Percentiles rank a stretch among this genome's conserved stretches.
phyloP scores from a whole-genome alignment of 2,113 vertebrate genomes.

The Gymnarchus niloticus region DNA sequence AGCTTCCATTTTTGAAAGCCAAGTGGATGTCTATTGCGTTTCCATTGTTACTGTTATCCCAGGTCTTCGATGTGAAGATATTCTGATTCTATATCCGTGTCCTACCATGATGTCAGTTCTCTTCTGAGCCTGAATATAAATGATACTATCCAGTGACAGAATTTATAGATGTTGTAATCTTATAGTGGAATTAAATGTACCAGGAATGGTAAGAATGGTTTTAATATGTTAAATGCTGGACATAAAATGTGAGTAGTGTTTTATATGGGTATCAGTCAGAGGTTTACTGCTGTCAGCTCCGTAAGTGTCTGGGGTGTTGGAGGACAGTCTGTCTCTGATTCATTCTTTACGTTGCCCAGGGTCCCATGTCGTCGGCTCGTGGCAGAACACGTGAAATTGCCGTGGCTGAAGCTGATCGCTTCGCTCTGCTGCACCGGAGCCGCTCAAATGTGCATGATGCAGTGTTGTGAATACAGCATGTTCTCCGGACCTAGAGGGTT shows the following conservation, averaged over 20 bases:
- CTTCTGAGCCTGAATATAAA: neutral
- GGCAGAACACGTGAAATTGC: no score
- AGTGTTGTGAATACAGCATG: neutral
- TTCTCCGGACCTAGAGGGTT: neutral
- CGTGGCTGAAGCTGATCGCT: neutral
- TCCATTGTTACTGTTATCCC: neutral
- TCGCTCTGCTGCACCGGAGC: neutral
- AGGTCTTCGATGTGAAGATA: no score
- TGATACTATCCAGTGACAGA: constrained; percentile 8
- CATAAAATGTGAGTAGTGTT: neutral
- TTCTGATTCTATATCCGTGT: neutral
- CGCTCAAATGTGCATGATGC: neutral
- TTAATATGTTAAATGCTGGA: constrained; percentile 8
- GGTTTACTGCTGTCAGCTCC: constrained; percentile 1
- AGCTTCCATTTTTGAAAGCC: neutral
- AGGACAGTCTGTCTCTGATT: neutral
- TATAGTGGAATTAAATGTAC: neutral
- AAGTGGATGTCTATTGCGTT: neutral
- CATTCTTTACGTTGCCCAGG: neutral
- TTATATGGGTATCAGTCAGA: neutral
- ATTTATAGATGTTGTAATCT: neutral
- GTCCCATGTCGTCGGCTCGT: neutral
- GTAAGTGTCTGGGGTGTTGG: neutral
- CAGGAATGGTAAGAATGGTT: neutral
- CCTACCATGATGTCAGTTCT: neutral